Evolutionary conservation across 1,140 invertebrate species (phyloP), one percentile per base, ranked within the genome.

Genomic region (Psix sp.): DNA sequence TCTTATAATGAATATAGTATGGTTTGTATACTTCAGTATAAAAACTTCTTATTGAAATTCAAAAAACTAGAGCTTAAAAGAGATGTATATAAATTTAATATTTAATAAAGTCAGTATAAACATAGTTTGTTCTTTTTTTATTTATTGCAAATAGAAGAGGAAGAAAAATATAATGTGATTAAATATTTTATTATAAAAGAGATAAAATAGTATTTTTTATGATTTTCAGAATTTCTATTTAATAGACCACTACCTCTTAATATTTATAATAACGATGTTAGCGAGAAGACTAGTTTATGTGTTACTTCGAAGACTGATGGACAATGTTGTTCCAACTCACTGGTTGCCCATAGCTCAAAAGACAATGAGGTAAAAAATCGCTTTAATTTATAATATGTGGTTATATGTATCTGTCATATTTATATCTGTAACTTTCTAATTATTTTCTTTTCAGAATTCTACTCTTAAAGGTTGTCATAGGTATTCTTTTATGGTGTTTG

Each of bases 171-270:
- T n/a, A n/a, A n/a, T n/a, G n/a, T n/a, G n/a, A n/a, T n/a, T n/a
- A n/a, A n/a, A n/a, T n/a, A n/a, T n/a, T n/a, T n/a, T n/a, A n/a
- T n/a, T n/a, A n/a, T n/a, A n/a, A n/a, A n/a, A n/a, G n/a, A n/a
- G n/a, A n/a, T n/a, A n/a, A n/a, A n/a, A n/a, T n/a, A n/a, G n/a
- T n/a, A n/a, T n/a, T n/a, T n/a, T n/a, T n/a, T n/a, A n/a, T n/a
- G n/a, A n/a, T 66, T 78, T 94, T 93, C 89, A 98, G 96, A 98
- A 98, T 88, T 96, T 97, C 84, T 95, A 98, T 83, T 87, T 98
- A 38, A 97, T 99, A 80, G 96, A 98, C 84, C 91, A 91, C 7
- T 92, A 97, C 83, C 84, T 98, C 16, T 89, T 96, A 17, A 87
- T 91, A 66, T 95, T 98, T 80, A 94, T 98, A 70, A 84, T 92